These are phyloP conservation scores for Hydrophis major DNA, from an alignment of 2,797 vertebrate genomes.

Conservation along the genomic window DNA sequence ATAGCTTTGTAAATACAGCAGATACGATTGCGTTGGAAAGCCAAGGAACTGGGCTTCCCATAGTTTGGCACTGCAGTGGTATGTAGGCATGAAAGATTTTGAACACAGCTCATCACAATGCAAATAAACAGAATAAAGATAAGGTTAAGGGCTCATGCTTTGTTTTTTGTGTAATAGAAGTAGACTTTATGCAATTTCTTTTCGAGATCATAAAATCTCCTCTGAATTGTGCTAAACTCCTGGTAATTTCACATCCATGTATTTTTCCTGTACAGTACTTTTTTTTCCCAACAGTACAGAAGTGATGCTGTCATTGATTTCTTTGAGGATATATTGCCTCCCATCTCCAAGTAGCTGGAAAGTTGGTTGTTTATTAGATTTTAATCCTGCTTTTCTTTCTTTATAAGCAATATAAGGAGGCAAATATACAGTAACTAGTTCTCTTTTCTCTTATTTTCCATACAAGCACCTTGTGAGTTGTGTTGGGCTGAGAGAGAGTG, in stretches of 20 bases:
- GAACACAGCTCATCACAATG: neutral
- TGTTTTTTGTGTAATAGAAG: neutral
- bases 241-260: neutral
- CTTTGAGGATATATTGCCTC: neutral
- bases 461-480: neutral
- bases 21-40: neutral
- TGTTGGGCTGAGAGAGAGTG: neutral
- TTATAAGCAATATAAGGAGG: neutral
- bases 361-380: neutral
- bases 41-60: neutral
- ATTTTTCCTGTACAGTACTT: neutral
- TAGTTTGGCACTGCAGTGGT: neutral
- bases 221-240: neutral
- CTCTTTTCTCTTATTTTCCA: neutral
- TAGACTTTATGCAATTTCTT: neutral
- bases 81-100: neutral
- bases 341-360: neutral
- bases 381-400: neutral
- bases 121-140: constrained; percentile 2
- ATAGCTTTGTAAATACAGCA: neutral
- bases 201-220: neutral
- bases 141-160: neutral
- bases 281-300: neutral
- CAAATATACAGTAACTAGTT: neutral
- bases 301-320: neutral